Evolutionary conservation across 2,888 invertebrate species (phyloP), one percentile per base, ranked within the genome.

Genomic region (Caenorhabditis zanzibari): DNA sequence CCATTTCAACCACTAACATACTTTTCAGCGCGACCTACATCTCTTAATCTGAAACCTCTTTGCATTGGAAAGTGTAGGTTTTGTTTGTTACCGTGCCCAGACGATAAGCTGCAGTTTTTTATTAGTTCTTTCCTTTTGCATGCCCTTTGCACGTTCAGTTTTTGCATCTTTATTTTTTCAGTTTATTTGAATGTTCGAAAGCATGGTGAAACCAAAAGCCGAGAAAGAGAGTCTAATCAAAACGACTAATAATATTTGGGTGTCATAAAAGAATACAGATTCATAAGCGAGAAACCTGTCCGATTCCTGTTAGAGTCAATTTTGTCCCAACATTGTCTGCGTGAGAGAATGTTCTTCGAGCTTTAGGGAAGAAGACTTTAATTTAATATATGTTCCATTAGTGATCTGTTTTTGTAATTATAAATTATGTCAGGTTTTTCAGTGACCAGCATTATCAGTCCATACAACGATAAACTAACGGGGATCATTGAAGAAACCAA

Each of bases 21-120:
- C 80, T 80, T 92, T 93, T 95, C 97, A 97, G 97, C 97, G 94
- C 96, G 97, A 93, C 97, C 97, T 93, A 97, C 97, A 94, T 97
- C 97, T 95, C 95, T 97, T 94, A 97, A 97, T 95, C 96, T 97
- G 95, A 96, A 96, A 86, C 88, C 89, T 84, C 84, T 84, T 63
- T 87, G 86, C 76, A 86, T 86, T 72, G 89, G 89, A 74, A 88
- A 88, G 86, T 85, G 90, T 89, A 88, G 85, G 90, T 89, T 88
- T 84, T 81, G 81, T 81, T 79, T 80, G 79, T 84, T 63, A 47
- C 71, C 56, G 81, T 82, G 81, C 58, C 64, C 71, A 49, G 47
- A 52, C 64, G 32, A 81, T 61, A 63, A 80, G 72, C 80, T 80
- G 73, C 73, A 44, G 66, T 80, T 80, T 80, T 68, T 24, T 61